Base-by-base conservation (phyloP, 2,797 vertebrate species). In the Euphonia xanthogaster region DNA sequence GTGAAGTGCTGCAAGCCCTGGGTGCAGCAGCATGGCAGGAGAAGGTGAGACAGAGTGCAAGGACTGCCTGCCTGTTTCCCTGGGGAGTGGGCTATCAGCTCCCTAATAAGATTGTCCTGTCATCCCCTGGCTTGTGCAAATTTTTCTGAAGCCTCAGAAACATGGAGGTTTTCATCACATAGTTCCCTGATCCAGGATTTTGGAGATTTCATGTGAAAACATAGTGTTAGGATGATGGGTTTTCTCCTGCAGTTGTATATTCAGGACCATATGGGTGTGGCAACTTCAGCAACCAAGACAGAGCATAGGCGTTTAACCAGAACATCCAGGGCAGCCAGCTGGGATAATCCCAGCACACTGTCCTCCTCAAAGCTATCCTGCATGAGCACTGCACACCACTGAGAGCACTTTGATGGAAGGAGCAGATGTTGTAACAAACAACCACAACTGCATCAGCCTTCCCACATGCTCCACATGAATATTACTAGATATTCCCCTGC, bases 341-440 rank as follows among this genome's bases (percentile, higher is more conserved):
- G n/a, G 37, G n/a, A 33, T 76, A 70, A 82, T 66, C 39, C 61
- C 53, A 80, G 58, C 53, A 27, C 8, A 8, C 23, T 0, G 0
- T 37, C 37, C 54, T 81, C 60, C 7, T 5, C 53, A 67, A 25
- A 73, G 44, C 47, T 61, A 5, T 58, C 66, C 86, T 44, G 22
- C 3, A 2, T 7, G 6, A 70, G 17, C 18, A 4, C 31, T 37
- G 68, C 1, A 0, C 19, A 28, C 9, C 10, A 8, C 42, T 44
- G 17, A 50, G 24, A 50, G 44, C 65, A 75, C 37, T 82, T 53
- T 12, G 22, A 19, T 55, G 23, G 67, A 47, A 87, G 40, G 4
- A 84, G 42, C 54, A 54, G 39, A 39, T 45, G 27, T 19, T 45
- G 14, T 42, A 79, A 77, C 1, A 2, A 77, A 5, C 28, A 77